These are phyloP conservation scores for Automeris io DNA, from an alignment of 2,888 invertebrate species.

Conservation along the genomic window DNA sequence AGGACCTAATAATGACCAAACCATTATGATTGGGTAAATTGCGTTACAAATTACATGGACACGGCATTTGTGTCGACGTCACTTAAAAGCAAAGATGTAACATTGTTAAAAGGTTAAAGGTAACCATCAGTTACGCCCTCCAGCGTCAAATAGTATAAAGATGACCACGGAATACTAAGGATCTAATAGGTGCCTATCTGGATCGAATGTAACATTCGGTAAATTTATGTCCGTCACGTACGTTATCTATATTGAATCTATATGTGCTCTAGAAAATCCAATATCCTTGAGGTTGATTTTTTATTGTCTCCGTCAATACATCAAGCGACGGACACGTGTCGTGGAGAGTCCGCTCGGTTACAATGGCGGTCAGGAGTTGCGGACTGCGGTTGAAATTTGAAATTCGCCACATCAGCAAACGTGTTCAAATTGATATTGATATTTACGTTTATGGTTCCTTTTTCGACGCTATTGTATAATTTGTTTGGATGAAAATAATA, in stretches of 20 bases:
- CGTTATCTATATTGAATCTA: constrained; percentile 13
- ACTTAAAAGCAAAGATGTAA: too few relatives aligned
- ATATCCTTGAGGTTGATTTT: constrained; percentile 15
- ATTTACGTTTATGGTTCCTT: too few relatives aligned
- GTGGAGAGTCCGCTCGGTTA: constrained; percentile 34
- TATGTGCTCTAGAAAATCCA: constrained; percentile 16
- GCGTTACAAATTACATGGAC: too few relatives aligned
- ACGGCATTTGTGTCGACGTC: too few relatives aligned
- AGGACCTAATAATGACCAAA: too few relatives aligned
- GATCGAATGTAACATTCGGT: neutral
- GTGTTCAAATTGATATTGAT: constrained; percentile 33
- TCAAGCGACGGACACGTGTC: constrained; percentile 44
- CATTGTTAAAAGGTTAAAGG: too few relatives aligned
- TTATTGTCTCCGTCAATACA: constrained; percentile 38
- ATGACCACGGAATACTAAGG: neutral
- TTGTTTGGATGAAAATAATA: too few relatives aligned
- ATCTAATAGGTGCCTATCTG: neutral
- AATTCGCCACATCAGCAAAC: constrained; percentile 48
- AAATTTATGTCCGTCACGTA: constrained; percentile 19
- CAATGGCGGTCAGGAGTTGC: constrained; percentile 40
- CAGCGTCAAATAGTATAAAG: neutral
- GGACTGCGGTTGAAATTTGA: too few relatives aligned
- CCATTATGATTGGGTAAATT: too few relatives aligned
- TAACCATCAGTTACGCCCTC: too few relatives aligned
- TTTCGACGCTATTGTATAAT: too few relatives aligned